Conservation (phyloP, 2,113 vertebrate species). For the Oreotrochilus melanogaster region DNA sequence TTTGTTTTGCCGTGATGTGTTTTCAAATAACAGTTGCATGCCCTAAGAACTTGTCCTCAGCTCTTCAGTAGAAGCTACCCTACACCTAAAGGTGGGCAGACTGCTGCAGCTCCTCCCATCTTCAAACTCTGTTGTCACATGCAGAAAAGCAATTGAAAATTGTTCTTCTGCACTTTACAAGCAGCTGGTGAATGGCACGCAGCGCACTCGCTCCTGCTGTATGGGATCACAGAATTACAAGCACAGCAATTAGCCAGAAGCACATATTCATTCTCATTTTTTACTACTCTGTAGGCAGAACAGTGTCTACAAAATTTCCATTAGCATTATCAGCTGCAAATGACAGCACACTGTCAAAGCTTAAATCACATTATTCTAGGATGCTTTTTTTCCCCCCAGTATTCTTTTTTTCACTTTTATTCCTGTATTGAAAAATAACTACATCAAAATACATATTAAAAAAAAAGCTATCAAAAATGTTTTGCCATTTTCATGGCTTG, state of each 20-base stretch:
- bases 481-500: background rate
- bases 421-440: background rate
- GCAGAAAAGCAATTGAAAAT: background rate
- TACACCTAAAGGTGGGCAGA: background rate
- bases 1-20: background rate
- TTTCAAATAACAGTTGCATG: background rate
- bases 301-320: background rate
- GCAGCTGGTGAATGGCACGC: background rate
- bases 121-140: background rate
- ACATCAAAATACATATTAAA: background rate
- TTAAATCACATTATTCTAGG: background rate
- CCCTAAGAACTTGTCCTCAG: background rate
- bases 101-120: background rate
- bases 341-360: background rate
- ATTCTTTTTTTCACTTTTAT: background rate
- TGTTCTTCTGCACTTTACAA: background rate
- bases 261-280: background rate
- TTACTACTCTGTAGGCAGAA: background rate
- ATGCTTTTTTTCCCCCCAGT: background rate
- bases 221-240: background rate
- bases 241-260: background rate
- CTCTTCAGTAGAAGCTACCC: background rate
- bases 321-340: constrained; percentile 9
- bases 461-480: background rate
- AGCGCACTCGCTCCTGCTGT: background rate